phyloP scores from a whole-genome alignment of 2,113 vertebrate genomes.

The Lepisosteus osseus region DNA sequence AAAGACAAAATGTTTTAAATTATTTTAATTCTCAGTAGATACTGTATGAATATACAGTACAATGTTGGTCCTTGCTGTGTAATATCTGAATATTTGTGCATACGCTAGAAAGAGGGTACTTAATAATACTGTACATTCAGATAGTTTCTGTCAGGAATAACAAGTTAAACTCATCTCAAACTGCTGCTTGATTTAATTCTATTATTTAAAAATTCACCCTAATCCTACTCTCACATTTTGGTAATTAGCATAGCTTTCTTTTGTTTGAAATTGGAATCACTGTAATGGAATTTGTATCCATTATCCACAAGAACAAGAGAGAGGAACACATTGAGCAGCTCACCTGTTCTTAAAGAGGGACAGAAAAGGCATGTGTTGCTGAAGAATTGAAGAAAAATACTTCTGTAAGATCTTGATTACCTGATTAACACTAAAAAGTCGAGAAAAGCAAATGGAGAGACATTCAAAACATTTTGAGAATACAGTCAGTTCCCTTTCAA shows the following conservation, averaged over 20 bases:
- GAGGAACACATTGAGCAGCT: background rate
- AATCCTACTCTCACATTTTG: constrained; percentile 59
- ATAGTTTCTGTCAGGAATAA: constrained; percentile 70
- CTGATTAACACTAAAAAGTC: too few relatives aligned
- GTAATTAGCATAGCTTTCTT: constrained; percentile 60
- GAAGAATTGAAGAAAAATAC: background rate
- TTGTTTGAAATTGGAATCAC: constrained; percentile 56
- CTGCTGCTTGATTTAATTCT: constrained; percentile 64
- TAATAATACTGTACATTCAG: constrained; percentile 71
- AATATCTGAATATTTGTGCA: constrained; percentile 20
- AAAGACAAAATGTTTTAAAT: constrained; percentile 26
- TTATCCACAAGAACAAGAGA: constrained; percentile 37
- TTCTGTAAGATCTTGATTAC: too few relatives aligned
- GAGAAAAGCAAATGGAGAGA: too few relatives aligned
- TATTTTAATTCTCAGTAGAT: constrained; percentile 1
- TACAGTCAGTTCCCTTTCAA: too few relatives aligned
- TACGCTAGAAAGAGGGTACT: constrained; percentile 40
- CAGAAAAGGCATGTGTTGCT: background rate
- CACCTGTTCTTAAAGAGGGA: background rate
- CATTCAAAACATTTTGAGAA: too few relatives aligned
- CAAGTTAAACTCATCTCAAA: constrained; percentile 48
- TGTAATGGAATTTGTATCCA: constrained; percentile 49
- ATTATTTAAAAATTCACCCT: constrained; percentile 66
- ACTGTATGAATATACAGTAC: background rate
- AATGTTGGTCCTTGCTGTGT: too few relatives aligned